phyloP scores from a whole-genome alignment of 2,888 invertebrate species.

The Cosmia pyralina region DNA sequence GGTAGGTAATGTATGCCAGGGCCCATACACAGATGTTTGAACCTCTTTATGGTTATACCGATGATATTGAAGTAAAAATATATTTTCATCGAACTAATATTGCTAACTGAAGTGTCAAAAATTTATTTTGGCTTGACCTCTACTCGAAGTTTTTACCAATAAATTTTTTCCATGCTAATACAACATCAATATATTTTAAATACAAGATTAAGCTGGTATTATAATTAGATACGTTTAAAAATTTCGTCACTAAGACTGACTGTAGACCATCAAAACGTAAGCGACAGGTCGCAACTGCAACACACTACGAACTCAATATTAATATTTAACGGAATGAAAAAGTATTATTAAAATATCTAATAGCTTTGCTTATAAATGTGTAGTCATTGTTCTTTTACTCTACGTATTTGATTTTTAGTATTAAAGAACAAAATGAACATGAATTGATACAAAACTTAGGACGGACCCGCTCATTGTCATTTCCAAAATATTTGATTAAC shows the following conservation, averaged over 20 bases:
- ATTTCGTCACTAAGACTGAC: background rate
- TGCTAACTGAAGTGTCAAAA: slow-evolving; percentile 1
- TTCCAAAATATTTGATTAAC: slow-evolving; percentile 16
- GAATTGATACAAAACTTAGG: slow-evolving; percentile 12
- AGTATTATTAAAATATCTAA: background rate
- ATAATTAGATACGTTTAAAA: background rate
- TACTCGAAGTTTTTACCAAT: background rate
- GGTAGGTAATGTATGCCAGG: too few species aligned
- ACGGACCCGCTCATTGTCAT: slow-evolving; percentile 16
- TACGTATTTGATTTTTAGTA: background rate
- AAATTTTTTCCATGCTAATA: background rate
- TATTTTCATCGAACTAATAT: background rate
- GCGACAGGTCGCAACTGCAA: background rate
- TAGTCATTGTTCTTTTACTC: background rate
- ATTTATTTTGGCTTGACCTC: background rate
- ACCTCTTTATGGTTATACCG: background rate
- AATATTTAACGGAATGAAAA: background rate
- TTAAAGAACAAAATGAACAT: background rate
- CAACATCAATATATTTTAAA: background rate
- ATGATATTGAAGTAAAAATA: background rate
- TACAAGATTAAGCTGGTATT: background rate
- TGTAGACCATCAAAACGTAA: background rate
- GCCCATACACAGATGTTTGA: too few species aligned
- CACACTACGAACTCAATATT: background rate
- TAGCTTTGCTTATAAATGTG: background rate